Conservation (phyloP, 1,140 invertebrate genomes). For the Camponotus vicinus region DNA sequence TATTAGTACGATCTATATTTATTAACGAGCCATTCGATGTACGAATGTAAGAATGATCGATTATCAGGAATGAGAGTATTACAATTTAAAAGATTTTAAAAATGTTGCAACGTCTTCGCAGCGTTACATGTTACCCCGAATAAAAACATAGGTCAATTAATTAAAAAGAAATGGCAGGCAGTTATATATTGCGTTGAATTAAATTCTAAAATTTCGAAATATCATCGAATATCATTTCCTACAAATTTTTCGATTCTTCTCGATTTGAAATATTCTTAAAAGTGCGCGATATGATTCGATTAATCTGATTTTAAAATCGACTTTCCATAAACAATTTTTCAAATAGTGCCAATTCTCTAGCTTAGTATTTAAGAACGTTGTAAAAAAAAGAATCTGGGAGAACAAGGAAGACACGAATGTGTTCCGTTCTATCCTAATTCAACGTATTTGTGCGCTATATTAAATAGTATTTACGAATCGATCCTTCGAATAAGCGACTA, state of each 20-base stretch:
- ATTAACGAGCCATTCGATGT: constrained; percentile 18
- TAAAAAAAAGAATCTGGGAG: constrained; percentile 11
- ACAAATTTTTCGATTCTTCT: neutral
- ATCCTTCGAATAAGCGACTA: constrained; percentile 46
- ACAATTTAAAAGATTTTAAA: constrained; percentile 48
- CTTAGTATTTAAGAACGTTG: constrained; percentile 35
- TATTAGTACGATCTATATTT: constrained; percentile 41
- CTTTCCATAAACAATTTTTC: constrained; percentile 6
- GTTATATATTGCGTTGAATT: neutral
- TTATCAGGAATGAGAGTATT: constrained; percentile 28
- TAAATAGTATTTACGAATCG: constrained; percentile 45
- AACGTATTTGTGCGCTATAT: constrained; percentile 32
- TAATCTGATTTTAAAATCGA: neutral
- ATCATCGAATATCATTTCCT: neutral
- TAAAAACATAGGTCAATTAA: constrained; percentile 59
- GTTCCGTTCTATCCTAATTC: constrained; percentile 9
- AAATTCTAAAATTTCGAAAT: neutral
- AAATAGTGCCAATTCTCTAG: constrained; percentile 49
- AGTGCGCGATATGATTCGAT: neutral
- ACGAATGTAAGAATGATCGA: constrained; percentile 14
- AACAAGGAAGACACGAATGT: neutral
- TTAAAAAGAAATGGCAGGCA: neutral
- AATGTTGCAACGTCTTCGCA: neutral
- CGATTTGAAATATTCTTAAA: neutral
- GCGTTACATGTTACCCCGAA: constrained; percentile 12